Percentiles rank a stretch among this genome's conserved stretches.
Evolutionary conservation across 2,888 invertebrate genomes (phyloP).

Genomic region (Drosophila paucipuncta): DNA sequence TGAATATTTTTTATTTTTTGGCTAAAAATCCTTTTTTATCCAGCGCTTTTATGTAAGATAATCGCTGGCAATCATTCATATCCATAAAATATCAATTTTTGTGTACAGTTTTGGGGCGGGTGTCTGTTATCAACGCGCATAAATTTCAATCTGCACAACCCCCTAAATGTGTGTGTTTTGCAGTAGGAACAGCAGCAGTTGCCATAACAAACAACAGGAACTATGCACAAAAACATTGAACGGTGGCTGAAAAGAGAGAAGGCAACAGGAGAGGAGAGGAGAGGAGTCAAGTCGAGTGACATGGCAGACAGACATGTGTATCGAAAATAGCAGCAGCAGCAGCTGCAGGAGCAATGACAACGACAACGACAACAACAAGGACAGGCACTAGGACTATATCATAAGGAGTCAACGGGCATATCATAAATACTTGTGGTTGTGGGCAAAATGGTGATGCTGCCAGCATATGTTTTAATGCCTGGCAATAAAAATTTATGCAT

Average conservation of each 20-base stretch:
- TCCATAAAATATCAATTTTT: constrained; percentile 79
- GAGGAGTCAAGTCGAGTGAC: constrained; percentile 28
- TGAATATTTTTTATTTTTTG: constrained; percentile 1
- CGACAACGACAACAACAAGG: constrained; percentile 37
- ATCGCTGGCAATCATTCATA: constrained; percentile 77
- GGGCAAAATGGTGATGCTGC: constrained; percentile 11
- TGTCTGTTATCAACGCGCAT: constrained; percentile 61
- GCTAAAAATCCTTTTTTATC: constrained; percentile 41
- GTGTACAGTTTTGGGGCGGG: constrained; percentile 51
- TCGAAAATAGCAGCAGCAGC: constrained; percentile 45
- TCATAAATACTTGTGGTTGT: constrained; percentile 48
- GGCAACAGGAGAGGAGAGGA: neutral
- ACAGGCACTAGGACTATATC: constrained; percentile 57
- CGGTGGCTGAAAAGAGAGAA: neutral
- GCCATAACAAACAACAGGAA: constrained; percentile 52
- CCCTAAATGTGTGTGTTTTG: constrained; percentile 5
- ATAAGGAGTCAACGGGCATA: constrained; percentile 55
- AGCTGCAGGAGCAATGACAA: constrained; percentile 39
- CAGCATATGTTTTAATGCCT: constrained; percentile 69
- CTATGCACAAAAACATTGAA: constrained; percentile 54
- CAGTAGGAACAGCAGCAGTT: constrained; percentile 36
- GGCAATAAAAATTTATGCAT: constrained; percentile 77
- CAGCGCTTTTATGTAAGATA: constrained; percentile 59
- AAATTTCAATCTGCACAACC: constrained; percentile 61
- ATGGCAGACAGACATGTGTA: constrained; percentile 55